Conservation (phyloP, 2,113 vertebrate genomes). For the Pachypanchax playfairii region DNA sequence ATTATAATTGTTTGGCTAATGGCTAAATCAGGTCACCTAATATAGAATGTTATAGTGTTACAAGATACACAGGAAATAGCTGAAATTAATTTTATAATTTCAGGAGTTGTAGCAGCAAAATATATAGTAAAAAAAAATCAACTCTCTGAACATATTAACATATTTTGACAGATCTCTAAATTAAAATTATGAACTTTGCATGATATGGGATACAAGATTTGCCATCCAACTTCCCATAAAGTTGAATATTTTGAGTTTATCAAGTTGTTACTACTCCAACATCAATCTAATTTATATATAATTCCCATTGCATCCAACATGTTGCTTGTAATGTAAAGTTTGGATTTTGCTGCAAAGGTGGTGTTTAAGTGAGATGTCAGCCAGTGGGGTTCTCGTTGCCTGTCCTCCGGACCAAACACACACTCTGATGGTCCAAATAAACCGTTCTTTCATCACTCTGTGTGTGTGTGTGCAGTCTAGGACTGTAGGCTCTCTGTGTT, state of each 20-base stretch:
- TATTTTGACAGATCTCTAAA: too few species aligned
- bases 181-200: too few species aligned
- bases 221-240: neutral
- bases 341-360: slow-evolving; percentile 14
- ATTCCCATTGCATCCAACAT: slow-evolving; percentile 8
- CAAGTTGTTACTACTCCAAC: neutral
- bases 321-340: slow-evolving; percentile 4
- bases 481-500: slow-evolving; percentile 72
- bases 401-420: slow-evolving; percentile 52
- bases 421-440: slow-evolving; percentile 72
- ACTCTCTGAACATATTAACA: too few species aligned
- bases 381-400: slow-evolving; percentile 55
- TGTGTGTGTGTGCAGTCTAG: slow-evolving; percentile 46
- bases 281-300: neutral
- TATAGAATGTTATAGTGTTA: too few species aligned
- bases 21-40: too few species aligned
- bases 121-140: too few species aligned
- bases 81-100: too few species aligned
- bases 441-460: slow-evolving; percentile 70
- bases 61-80: too few species aligned
- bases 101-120: too few species aligned
- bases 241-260: neutral
- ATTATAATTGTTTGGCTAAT: too few species aligned
- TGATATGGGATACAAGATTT: too few species aligned
- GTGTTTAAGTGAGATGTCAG: slow-evolving; percentile 50